Percentiles rank a stretch among this genome's conserved stretches.
Evolutionary conservation across 2,797 vertebrate genomes (phyloP).

Genomic region (Numenius phaeopus): DNA sequence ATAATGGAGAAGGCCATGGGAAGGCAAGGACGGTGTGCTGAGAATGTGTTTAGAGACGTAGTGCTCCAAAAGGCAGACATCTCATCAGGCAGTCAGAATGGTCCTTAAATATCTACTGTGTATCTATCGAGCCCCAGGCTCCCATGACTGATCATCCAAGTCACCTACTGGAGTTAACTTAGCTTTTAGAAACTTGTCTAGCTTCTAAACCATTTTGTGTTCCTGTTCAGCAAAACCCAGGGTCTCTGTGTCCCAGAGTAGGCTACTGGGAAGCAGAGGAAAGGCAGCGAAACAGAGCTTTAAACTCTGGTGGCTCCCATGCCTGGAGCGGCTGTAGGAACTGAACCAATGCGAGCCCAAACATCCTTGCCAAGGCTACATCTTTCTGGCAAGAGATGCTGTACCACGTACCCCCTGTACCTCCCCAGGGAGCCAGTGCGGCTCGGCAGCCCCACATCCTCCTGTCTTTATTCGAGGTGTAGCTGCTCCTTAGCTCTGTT

Average conservation of each 20-base stretch:
- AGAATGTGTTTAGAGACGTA: neutral
- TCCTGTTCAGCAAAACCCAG: neutral
- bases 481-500: neutral
- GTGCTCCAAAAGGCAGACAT: neutral
- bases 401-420: neutral
- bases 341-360: neutral
- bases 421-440: neutral
- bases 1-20: neutral
- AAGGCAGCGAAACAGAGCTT: neutral
- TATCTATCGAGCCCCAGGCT: neutral
- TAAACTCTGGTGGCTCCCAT: neutral
- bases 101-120: neutral
- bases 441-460: neutral
- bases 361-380: neutral
- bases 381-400: neutral
- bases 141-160: neutral
- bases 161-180: neutral
- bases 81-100: neutral
- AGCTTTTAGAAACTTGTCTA: neutral
- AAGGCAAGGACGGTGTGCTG: neutral
- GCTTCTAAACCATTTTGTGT: neutral
- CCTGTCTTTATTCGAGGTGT: neutral
- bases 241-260: neutral
- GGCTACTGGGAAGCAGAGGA: neutral
- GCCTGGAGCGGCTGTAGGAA: neutral